Evolutionary conservation across 2,888 invertebrate genomes (phyloP).

Genomic region (Chrysolina haemoptera): DNA sequence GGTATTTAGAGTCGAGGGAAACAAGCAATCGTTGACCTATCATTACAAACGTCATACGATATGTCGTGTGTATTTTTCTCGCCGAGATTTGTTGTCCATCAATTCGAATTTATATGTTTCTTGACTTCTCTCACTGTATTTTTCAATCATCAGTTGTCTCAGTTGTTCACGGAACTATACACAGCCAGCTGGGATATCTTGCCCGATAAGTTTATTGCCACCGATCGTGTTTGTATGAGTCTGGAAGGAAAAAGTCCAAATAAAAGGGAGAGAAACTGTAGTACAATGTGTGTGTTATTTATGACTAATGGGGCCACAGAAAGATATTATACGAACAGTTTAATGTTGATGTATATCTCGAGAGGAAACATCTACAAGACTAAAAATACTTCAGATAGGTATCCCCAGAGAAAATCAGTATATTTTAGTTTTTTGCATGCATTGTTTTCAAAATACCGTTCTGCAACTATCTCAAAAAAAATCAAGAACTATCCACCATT

Average conservation of each 20-base stretch:
- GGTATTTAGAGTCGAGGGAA: not conserved
- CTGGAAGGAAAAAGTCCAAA: not conserved
- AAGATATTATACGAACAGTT: not conserved
- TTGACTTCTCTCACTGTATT: constrained; percentile 19
- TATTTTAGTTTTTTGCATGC: no score
- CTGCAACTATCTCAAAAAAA: no score
- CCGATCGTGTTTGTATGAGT: constrained; percentile 5
- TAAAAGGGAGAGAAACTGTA: not conserved
- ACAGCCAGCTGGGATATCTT: constrained; percentile 29
- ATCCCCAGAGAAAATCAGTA: no score
- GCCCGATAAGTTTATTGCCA: constrained; percentile 24
- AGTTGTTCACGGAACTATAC: not conserved
- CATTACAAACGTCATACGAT: not conserved
- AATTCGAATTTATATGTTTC: constrained; percentile 7
- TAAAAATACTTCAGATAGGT: no score
- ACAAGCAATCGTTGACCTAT: constrained; percentile 13
- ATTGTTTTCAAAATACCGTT: no score
- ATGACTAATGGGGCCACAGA: not conserved
- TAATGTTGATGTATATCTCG: no score
- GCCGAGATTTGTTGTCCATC: not conserved
- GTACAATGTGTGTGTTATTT: not conserved
- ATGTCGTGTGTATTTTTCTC: not conserved
- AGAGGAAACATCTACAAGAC: no score
- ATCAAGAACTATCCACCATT: no score
- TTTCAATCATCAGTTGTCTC: constrained; percentile 14